Evolutionary conservation across 2,888 invertebrate species (phyloP).

Genomic region (Margaritifera margaritifera): DNA sequence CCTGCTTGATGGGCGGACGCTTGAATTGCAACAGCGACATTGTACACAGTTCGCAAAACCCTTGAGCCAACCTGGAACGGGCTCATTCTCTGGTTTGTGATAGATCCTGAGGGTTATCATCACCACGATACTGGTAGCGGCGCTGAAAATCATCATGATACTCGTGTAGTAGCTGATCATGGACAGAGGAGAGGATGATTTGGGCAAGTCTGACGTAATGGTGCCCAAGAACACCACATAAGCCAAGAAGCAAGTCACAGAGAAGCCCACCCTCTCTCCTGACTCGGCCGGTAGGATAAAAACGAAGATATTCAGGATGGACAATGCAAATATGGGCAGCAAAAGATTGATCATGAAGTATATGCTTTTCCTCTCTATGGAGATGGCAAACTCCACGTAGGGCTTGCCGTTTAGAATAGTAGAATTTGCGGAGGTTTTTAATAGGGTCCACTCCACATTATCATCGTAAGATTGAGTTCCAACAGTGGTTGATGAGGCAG

Average conservation of each 20-base stretch:
- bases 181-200: constrained; percentile 25
- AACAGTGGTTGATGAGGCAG: constrained; percentile 8
- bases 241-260: constrained; percentile 30
- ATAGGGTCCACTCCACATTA: constrained; percentile 31
- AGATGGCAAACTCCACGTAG: constrained; percentile 18
- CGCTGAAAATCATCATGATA: constrained; percentile 37
- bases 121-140: constrained; percentile 17
- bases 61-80: too few species aligned
- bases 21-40: too few species aligned
- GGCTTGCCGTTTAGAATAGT: constrained; percentile 14
- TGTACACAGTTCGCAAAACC: too few species aligned
- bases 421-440: constrained; percentile 8
- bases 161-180: constrained; percentile 36
- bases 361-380: constrained; percentile 18
- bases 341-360: constrained; percentile 30
- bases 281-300: constrained; percentile 34
- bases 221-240: constrained; percentile 30
- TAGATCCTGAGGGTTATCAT: constrained; percentile 25
- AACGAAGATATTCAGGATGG: constrained; percentile 24
- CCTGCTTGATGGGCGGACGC: too few species aligned
- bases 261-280: constrained; percentile 34
- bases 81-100: constrained; percentile 14
- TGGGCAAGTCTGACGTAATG: constrained; percentile 25
- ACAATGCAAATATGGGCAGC: constrained; percentile 23
- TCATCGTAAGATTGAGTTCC: constrained; percentile 24